Evolutionary conservation across 2,113 vertebrate species (phyloP), one percentile per base, ranked within the genome.

Genomic region (Aplodontia rufa): DNA sequence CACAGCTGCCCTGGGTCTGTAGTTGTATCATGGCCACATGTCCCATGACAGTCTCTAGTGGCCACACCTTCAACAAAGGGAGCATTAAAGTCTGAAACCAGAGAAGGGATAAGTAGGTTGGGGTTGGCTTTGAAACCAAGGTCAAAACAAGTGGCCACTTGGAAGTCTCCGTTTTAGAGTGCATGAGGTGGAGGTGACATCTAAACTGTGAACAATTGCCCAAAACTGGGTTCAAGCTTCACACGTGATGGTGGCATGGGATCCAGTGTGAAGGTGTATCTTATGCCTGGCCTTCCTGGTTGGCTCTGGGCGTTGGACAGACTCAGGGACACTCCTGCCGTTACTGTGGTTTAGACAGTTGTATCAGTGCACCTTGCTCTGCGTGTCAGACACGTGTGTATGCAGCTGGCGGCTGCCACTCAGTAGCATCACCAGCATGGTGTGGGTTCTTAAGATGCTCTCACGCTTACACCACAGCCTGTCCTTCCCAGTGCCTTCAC

Each of bases 91-190:
- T 37, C 40, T 58, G 71, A 92, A 92, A 68, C 12, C 22, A 51
- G 51, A 90, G 93, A 85, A 87, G 62, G 49, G 47, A 83, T 60
- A 87, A 83, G 75, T 53, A 35, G 49, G 28, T n/a, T 42, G 42
- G 20, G 11, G n/a, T 24, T 87, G 71, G 86, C 80, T 90, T 19
- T 81, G 81, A 95, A 92, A 89, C 47, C 5, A 35, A 96, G 93
- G 96, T 80, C 93, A 92, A 90, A 88, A 71, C 94, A 90, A 90
- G 47, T 24, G 85, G 35, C 35, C 49, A 53, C 37, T 19, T 51
- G 64, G 7, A 83, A 86, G 68, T 69, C 24, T 51, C 84, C 87
- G 66, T 53, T 80, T 79, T 47, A 64, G 42, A 88, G 10, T 17
- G 14, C 20, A 24, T 0, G 66, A 60, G 37, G 82, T 51, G 62